Conservation (phyloP, 2,113 vertebrate species). For the Melanotaenia duboulayi region DNA sequence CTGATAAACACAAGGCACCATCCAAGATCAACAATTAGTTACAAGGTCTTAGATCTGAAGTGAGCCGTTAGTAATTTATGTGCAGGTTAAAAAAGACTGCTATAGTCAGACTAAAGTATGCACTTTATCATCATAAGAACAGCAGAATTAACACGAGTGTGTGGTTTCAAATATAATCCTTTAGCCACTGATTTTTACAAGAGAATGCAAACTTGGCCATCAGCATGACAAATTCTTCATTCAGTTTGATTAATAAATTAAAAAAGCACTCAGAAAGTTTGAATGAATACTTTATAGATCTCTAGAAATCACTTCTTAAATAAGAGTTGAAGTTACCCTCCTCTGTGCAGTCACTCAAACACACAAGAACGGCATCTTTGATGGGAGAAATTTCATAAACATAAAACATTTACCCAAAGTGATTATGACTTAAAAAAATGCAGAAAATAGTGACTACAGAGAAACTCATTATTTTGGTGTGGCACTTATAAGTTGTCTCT, state of each 20-base stretch:
- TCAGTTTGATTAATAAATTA: slow-evolving; percentile 19
- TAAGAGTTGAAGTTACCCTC: no score
- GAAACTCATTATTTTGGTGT: neutral
- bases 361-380: slow-evolving; percentile 25
- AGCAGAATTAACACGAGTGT: slow-evolving; percentile 1
- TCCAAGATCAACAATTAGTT: slow-evolving; percentile 75
- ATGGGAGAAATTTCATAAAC: slow-evolving; percentile 18
- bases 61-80: slow-evolving; percentile 72
- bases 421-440: no score
- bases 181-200: neutral
- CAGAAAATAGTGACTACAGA: neutral
- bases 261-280: slow-evolving; percentile 31
- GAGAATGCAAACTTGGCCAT: slow-evolving; percentile 1
- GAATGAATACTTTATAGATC: neutral
- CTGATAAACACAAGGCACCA: slow-evolving; percentile 79
- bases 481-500: neutral
- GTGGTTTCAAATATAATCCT: slow-evolving; percentile 6
- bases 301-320: neutral
- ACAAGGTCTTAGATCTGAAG: slow-evolving; percentile 62
- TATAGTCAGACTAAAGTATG: slow-evolving; percentile 25
- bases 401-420: neutral
- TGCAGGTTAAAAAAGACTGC: slow-evolving; percentile 42
- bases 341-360: neutral
- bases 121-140: slow-evolving; percentile 17
- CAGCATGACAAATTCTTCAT: slow-evolving; percentile 18